These are phyloP conservation scores for Corydoras maculifer DNA, from an alignment of 2,113 vertebrate species.

Conservation along the genomic window DNA sequence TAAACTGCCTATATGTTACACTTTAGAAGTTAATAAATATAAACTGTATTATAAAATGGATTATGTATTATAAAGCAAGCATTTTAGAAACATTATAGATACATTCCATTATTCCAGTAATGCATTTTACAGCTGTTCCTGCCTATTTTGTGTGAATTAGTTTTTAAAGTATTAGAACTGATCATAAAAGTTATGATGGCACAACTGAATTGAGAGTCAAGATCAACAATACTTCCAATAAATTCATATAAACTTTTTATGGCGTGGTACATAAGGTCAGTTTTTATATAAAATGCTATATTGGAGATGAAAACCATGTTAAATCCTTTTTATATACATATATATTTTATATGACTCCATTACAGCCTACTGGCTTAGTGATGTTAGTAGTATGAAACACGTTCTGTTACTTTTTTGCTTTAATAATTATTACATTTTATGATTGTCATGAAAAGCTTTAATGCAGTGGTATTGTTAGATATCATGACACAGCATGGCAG, in stretches of 20 bases:
- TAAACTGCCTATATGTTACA: constrained; percentile 7
- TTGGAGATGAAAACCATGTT: constrained; percentile 4
- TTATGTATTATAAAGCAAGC: too few relatives aligned
- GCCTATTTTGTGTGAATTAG: too few relatives aligned
- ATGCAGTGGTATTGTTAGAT: neutral
- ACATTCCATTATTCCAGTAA: too few relatives aligned
- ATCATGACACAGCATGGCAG: neutral
- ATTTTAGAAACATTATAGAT: too few relatives aligned
- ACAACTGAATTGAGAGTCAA: neutral
- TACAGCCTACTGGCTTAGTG: constrained; percentile 2
- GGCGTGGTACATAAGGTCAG: neutral
- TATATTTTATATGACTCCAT: constrained; percentile 4
- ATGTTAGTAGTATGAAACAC: neutral
- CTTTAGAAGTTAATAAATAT: constrained; percentile 10
- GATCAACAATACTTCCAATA: constrained; percentile 2
- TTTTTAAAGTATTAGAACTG: too few relatives aligned
- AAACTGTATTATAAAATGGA: too few relatives aligned
- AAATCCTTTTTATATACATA: neutral
- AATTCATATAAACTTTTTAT: neutral
- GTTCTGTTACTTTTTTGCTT: constrained; percentile 3
- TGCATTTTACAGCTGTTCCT: too few relatives aligned
- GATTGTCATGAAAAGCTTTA: constrained; percentile 17
- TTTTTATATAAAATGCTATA: constrained; percentile 5
- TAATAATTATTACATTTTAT: constrained; percentile 2
- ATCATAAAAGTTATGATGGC: neutral